A percentile compares a stretch with the other conserved stretches of the same genome.
Conservation (phyloP, 1,140 invertebrate genomes). For the Limonius californicus region DNA sequence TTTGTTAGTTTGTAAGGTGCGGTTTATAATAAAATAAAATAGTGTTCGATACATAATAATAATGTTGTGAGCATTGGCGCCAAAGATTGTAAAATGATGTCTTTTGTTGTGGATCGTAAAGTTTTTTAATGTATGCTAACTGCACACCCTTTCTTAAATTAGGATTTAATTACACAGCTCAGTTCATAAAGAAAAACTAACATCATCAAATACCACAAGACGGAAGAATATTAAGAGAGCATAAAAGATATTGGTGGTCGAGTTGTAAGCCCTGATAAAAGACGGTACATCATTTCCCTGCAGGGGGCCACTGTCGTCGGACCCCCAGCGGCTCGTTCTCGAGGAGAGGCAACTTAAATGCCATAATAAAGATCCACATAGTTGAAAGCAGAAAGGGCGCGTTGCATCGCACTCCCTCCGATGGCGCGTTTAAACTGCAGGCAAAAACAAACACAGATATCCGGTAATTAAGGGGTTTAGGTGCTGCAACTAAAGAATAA, state of each 20-base stretch:
- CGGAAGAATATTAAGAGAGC: not conserved
- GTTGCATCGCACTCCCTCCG: not conserved
- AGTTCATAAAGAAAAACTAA: too few species aligned
- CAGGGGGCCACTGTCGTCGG: not conserved
- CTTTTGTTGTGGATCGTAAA: too few species aligned
- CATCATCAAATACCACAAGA: too few species aligned
- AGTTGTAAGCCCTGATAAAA: not conserved
- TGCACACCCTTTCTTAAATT: too few species aligned
- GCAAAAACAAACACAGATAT: constrained; percentile 3
- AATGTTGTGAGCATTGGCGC: too few species aligned
- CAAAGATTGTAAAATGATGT: too few species aligned
- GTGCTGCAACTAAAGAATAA: not conserved
- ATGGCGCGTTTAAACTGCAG: not conserved
- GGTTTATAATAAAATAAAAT: too few species aligned
- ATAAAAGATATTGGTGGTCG: not conserved
- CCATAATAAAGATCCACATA: not conserved
- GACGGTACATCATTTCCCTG: constrained; percentile 3
- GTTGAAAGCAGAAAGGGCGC: not conserved
- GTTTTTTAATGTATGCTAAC: too few species aligned
- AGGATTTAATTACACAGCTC: too few species aligned
- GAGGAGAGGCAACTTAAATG: not conserved
- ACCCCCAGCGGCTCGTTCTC: not conserved
- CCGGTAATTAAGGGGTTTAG: constrained; percentile 1
- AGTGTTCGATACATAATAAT: too few species aligned
- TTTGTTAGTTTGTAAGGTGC: too few species aligned